Evolutionary conservation across 2,113 vertebrate genomes (phyloP).

Genomic region (Chaetodon trifascialis): DNA sequence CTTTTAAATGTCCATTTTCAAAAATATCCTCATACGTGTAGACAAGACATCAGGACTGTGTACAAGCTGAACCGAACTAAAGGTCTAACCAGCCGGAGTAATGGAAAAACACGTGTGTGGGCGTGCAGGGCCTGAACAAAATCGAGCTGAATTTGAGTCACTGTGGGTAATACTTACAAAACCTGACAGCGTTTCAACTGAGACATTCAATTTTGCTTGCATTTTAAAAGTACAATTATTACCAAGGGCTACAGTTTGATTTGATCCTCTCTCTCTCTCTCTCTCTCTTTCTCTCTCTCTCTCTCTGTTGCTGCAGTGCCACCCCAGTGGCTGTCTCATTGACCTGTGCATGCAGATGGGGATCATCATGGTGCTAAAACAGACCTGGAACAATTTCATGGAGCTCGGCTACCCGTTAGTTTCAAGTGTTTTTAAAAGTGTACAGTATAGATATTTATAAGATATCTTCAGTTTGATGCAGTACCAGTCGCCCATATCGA

Average conservation of each 20-base stretch:
- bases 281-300: neutral
- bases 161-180: neutral
- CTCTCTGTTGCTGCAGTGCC: constrained; percentile 85
- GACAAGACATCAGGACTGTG: too few relatives aligned
- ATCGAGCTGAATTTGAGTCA: neutral
- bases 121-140: too few relatives aligned
- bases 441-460: too few relatives aligned
- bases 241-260: neutral
- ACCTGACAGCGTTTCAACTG: neutral
- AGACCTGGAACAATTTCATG: constrained; percentile 98
- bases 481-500: neutral
- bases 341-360: constrained; percentile 99
- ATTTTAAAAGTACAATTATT: neutral
- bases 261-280: neutral
- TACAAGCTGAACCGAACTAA: too few relatives aligned
- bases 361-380: constrained; percentile 98
- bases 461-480: neutral
- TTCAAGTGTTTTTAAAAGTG: neutral
- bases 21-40: too few relatives aligned
- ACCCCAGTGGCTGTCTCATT: constrained; percentile 98
- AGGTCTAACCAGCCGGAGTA: too few relatives aligned
- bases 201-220: neutral
- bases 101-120: too few relatives aligned
- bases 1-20: too few relatives aligned
- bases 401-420: constrained; percentile 96